Base-by-base conservation (phyloP, 64 coral and sea anemone species). In the Montipora efflorescens region DNA sequence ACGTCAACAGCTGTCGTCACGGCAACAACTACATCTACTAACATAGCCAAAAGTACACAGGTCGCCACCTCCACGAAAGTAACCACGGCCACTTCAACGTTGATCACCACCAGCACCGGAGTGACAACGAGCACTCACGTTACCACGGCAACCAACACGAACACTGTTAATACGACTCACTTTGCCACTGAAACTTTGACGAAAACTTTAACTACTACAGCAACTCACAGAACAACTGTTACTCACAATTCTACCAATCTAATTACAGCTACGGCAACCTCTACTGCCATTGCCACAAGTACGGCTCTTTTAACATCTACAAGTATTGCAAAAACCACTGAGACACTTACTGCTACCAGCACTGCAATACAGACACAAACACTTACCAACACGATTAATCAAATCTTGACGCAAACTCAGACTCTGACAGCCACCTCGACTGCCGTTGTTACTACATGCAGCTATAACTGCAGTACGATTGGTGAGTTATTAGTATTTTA, bases 381-480 rank as follows among this genome's bases (percentile, higher is more conserved):
- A 1, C 67, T 90, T n/a, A 90, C 89, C 5, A 72, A 80, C 59
- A 80, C 77, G 7, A 22, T 25, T 47, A 81, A 80, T 48, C 61
- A 90, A 12, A 90, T 77, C 3, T 71, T 90, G 20, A 68, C 77
- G 7, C 59, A 53, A 67, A 90, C 89, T 48, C 48, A 50, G 28
- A 90, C 78, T 15, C 77, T 80, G 36, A 90, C 89, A 15, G 59
- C 77, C 75, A 91, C 90, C 18, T 82, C 90, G 47, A 91, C 90
- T 4, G n/a, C 15, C 50, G 90, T 91, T 21, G 47, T 91, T 11
- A 91, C 66, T 22, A 82, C 90, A 8, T 74, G 82, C 22, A 86
- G 82, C 44, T 62, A 47, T 51, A 86, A 50, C 44, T 86, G 82
- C 66, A 71, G 45, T 21, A 71, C n/a, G 7, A 71, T 86, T 3